Conservation (phyloP, 1,140 invertebrate species). For the Drosophila gunungcola region DNA sequence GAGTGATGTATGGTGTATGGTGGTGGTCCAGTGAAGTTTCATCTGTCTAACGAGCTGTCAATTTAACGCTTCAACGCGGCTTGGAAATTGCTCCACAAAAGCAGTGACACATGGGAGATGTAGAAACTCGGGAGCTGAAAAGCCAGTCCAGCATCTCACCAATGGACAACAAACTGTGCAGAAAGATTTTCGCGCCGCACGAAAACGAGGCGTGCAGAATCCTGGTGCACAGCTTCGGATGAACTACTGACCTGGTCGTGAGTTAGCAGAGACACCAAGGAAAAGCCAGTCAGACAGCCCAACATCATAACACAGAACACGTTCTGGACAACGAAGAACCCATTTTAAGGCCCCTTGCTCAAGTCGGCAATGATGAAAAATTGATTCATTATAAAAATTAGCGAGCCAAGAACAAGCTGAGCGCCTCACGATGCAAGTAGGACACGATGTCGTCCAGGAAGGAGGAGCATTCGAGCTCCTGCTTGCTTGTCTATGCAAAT, state of each 20-base stretch:
- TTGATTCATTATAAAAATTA: slow-evolving; percentile 84
- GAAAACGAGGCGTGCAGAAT: slow-evolving; percentile 80
- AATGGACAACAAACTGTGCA: slow-evolving; percentile 63
- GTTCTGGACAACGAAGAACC: slow-evolving; percentile 51
- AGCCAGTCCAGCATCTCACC: slow-evolving; percentile 11
- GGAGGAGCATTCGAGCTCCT: slow-evolving; percentile 1
- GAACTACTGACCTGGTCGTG: slow-evolving; percentile 83
- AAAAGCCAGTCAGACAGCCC: slow-evolving; percentile 44
- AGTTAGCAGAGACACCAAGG: slow-evolving; percentile 50
- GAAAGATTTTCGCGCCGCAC: slow-evolving; percentile 73
- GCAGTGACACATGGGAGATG: slow-evolving; percentile 66
- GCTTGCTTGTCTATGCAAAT: slow-evolving; percentile 76
- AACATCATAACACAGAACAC: slow-evolving; percentile 70
- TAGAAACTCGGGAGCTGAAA: slow-evolving; percentile 5
- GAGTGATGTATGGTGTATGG: slow-evolving; percentile 19
- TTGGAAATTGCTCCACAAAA: slow-evolving; percentile 77
- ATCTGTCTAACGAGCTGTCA: slow-evolving; percentile 79
- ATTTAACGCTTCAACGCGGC: slow-evolving; percentile 80
- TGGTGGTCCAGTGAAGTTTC: slow-evolving; percentile 25
- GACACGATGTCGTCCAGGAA: slow-evolving; percentile 46
- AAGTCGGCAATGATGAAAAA: slow-evolving; percentile 77
- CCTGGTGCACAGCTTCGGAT: slow-evolving; percentile 58
- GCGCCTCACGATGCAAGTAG: slow-evolving; percentile 61
- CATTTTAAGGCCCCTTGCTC: slow-evolving; percentile 76
- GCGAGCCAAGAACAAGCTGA: slow-evolving; percentile 75